Base-by-base conservation (phyloP, 2,797 vertebrate genomes). In the Arctocebus calabarensis region DNA sequence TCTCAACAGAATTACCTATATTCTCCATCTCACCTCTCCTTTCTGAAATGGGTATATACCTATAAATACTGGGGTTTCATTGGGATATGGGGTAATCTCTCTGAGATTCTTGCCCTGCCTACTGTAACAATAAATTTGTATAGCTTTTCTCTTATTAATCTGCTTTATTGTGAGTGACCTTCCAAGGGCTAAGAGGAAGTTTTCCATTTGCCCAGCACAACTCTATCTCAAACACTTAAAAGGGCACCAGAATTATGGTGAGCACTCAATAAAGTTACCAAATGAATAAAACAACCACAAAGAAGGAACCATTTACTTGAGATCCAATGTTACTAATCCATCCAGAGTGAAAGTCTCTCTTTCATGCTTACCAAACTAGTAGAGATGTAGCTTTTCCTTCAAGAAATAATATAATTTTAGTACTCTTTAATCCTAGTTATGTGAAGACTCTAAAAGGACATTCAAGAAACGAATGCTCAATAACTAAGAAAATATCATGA, bases 401-500 rank as follows among this genome's bases (percentile, higher is more conserved):
- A n/a, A 92, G 34, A 96, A 96, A 91, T 29, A 37, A 70, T 57
- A 73, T 32, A 9, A 66, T 90, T 91, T 61, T 74, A 61, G 16
- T 70, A 40, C 37, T 91, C 16, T 45, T 91, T 91, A 84, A 74
- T 93, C n/a, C 16, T 55, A 66, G 20, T 87, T 78, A 5, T 95
- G 10, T 45, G 34, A 95, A 84, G 87, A 87, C 61, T 94, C 68
- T 79, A 61, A 94, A 95, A 95, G 59, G 45, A 95, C 82, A 93
- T 64, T 91, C 59, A 61, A 86, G 45, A 87, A 92, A 89, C 79
- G 34, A 93, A 81, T 96, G 74, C 91, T 91, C 64, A 40, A 40
- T 40, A 40, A 40, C 40, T 40, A 40, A 40, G 40, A 40, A 40
- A 40, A 40, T 40, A 40, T 40, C 40, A 40, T 40, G 40, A 40